Percentiles rank a stretch among this genome's conserved stretches.
Evolutionary conservation across 2,113 vertebrate genomes (phyloP).

Genomic region (Nyctibius bracteatus): DNA sequence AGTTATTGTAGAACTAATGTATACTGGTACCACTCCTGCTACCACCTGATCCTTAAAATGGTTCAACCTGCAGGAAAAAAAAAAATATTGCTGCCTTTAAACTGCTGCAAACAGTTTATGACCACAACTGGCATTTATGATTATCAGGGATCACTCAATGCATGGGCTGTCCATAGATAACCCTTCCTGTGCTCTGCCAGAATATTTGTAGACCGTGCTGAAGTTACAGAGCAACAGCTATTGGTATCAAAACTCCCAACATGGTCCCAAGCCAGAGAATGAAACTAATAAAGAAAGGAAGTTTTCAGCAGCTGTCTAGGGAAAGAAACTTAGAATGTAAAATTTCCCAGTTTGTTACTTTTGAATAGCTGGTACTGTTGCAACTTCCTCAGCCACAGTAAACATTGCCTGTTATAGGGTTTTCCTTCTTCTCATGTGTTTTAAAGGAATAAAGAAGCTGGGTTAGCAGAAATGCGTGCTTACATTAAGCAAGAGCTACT

Average conservation of each 20-base stretch:
- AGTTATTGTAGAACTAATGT: background rate
- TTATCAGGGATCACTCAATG: background rate
- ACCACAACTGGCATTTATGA: background rate
- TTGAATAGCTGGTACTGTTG: background rate
- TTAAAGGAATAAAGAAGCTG: background rate
- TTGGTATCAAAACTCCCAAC: background rate
- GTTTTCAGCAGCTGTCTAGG: background rate
- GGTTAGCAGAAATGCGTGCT: background rate
- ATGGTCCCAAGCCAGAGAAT: rapidly evolving
- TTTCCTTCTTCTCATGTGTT: background rate
- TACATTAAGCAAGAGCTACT: background rate
- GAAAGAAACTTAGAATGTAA: background rate
- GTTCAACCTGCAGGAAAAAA: background rate
- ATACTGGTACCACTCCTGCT: background rate
- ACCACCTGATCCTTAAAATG: background rate
- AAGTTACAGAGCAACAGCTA: background rate
- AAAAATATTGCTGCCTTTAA: background rate
- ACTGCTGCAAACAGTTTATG: background rate
- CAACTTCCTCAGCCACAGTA: background rate
- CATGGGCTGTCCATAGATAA: rapidly evolving
- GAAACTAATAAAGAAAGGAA: background rate
- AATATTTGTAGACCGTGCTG: background rate
- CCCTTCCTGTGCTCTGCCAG: background rate
- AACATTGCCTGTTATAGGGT: rapidly evolving
- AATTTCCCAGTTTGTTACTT: background rate